Conservation (phyloP, 2,888 invertebrate species). For the Drosophila recens region DNA sequence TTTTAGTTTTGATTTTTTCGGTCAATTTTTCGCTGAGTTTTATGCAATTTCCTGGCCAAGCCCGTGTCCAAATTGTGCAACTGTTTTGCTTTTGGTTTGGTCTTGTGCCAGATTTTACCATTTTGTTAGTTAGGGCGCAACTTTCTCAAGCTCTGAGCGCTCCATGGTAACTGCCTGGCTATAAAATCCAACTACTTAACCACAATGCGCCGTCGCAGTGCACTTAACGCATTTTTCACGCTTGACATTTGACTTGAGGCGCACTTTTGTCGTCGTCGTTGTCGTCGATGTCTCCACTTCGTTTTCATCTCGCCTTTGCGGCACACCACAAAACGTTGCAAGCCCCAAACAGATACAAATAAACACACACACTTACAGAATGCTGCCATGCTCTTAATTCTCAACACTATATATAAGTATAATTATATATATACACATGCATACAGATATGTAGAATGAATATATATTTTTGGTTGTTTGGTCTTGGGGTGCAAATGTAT, state of each 20-base stretch:
- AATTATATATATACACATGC: slow-evolving; percentile 14
- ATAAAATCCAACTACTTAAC: slow-evolving; percentile 77
- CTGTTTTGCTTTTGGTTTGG: slow-evolving; percentile 11
- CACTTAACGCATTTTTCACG: slow-evolving; percentile 84
- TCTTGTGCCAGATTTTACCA: slow-evolving; percentile 28
- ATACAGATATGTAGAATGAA: slow-evolving; percentile 16
- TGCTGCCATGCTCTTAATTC: slow-evolving; percentile 72
- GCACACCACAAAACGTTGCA: slow-evolving; percentile 49
- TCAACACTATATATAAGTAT: slow-evolving; percentile 25
- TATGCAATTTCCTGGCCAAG: slow-evolving; percentile 28
- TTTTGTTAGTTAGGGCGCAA: slow-evolving; percentile 25
- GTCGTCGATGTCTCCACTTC: slow-evolving; percentile 54
- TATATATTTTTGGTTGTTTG: slow-evolving; percentile 49
- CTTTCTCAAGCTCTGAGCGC: slow-evolving; percentile 56
- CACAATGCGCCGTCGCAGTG: slow-evolving; percentile 74
- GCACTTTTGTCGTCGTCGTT: slow-evolving; percentile 74
- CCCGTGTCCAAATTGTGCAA: slow-evolving; percentile 25
- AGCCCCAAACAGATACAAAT: slow-evolving; percentile 28
- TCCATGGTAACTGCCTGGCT: slow-evolving; percentile 48
- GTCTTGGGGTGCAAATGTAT: slow-evolving; percentile 62
- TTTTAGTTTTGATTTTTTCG: slow-evolving; percentile 9
- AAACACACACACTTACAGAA: slow-evolving; percentile 11
- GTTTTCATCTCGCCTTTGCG: slow-evolving; percentile 39
- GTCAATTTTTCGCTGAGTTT: slow-evolving; percentile 22
- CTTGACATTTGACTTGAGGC: slow-evolving; percentile 84